These are phyloP conservation scores for Agrochola lota DNA, from an alignment of 2,888 invertebrate species.

Conservation along the genomic window DNA sequence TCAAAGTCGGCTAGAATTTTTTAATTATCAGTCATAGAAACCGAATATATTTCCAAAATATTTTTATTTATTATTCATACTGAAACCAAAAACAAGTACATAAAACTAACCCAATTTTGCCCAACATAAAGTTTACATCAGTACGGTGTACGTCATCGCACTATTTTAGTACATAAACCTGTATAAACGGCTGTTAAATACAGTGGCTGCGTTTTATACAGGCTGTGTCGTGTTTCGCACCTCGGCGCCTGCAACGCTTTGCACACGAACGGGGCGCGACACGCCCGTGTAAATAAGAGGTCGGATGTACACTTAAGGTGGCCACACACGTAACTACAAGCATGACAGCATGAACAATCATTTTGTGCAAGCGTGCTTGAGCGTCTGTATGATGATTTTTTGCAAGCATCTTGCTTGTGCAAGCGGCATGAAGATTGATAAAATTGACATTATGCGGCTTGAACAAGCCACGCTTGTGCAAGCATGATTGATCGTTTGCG, in stretches of 20 bases:
- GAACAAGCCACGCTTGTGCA: too few relatives aligned
- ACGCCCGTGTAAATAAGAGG: slow-evolving; percentile 34
- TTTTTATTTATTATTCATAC: too few relatives aligned
- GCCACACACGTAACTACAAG: too few relatives aligned
- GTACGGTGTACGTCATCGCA: slow-evolving; percentile 3
- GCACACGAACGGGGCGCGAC: not conserved
- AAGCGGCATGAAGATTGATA: too few relatives aligned
- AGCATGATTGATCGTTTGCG: too few relatives aligned
- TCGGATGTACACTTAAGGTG: not conserved
- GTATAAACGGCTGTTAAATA: slow-evolving; percentile 22
- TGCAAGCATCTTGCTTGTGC: too few relatives aligned
- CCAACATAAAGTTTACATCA: not conserved
- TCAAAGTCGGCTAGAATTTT: not conserved
- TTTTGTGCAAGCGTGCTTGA: too few relatives aligned
- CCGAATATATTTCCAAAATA: not conserved
- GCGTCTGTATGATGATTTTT: too few relatives aligned
- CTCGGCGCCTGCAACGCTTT: slow-evolving; percentile 24
- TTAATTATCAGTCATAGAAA: not conserved
- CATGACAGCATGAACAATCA: too few relatives aligned
- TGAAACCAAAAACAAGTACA: too few relatives aligned
- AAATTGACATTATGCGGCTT: too few relatives aligned
- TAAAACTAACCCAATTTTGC: not conserved
- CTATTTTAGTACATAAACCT: slow-evolving; percentile 5
- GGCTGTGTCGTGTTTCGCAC: slow-evolving; percentile 44
- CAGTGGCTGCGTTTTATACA: slow-evolving; percentile 41